Percentiles rank a stretch among this genome's conserved stretches.
Evolutionary conservation across 1,140 invertebrate genomes (phyloP).

Genomic region (Aphelenchoides avenae): DNA sequence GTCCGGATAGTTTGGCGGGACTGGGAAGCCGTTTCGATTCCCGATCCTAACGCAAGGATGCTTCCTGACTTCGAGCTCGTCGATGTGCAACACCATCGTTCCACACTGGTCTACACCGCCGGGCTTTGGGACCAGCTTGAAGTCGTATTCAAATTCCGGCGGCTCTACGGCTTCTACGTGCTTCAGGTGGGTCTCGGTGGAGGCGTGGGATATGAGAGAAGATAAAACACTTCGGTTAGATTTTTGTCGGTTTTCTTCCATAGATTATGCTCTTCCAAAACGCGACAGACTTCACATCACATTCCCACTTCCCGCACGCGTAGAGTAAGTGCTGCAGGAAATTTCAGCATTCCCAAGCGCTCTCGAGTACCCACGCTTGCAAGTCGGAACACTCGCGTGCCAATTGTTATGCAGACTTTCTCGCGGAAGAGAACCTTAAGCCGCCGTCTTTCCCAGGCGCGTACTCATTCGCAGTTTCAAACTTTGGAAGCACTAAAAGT

Average conservation of each 20-base stretch:
- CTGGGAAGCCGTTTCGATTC: conserved; percentile 57
- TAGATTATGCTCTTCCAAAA: no score
- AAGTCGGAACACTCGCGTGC: no score
- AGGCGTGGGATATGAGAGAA: neutral
- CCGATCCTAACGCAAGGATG: conserved; percentile 52
- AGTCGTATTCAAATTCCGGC: conserved; percentile 51
- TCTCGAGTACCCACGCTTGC: no score
- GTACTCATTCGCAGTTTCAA: neutral
- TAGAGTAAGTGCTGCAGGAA: no score
- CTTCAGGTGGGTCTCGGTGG: conserved; percentile 39
- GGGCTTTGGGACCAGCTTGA: conserved; percentile 57
- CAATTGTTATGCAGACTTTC: no score
- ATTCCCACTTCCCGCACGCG: no score
- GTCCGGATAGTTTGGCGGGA: conserved; percentile 55
- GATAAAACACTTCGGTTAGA: neutral
- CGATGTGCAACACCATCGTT: conserved; percentile 38
- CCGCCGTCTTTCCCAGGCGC: no score
- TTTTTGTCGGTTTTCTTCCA: neutral
- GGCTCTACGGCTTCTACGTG: conserved; percentile 56
- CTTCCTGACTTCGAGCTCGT: conserved; percentile 57
- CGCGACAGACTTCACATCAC: no score
- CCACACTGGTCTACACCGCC: conserved; percentile 54
- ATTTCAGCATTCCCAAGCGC: no score
- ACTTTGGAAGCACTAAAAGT: neutral
- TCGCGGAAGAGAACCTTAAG: no score